phyloP scores from a whole-genome alignment of 2,797 vertebrate species.

The Alfaro cultratus region DNA sequence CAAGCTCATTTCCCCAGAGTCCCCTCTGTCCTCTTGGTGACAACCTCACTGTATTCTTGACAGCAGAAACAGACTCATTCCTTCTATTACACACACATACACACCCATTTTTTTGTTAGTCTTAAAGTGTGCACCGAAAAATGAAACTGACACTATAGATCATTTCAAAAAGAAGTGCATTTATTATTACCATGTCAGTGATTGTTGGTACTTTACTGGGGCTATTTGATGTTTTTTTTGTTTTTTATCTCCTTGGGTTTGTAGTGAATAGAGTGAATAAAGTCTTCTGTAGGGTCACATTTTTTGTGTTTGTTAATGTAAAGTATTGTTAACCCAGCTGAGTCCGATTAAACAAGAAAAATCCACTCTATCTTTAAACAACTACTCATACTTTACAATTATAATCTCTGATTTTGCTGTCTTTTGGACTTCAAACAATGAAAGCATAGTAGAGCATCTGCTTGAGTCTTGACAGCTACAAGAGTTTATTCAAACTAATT shows the following conservation, averaged over 20 bases:
- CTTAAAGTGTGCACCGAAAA: not conserved
- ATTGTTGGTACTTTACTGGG: not conserved
- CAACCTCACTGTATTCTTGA: slow-evolving; percentile 53
- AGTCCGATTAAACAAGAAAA: not conserved
- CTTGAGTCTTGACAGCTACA: not conserved
- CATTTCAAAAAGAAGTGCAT: not conserved
- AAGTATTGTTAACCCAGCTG: not conserved
- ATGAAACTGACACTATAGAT: not conserved
- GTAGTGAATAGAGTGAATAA: not conserved
- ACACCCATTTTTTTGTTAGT: not conserved
- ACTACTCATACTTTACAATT: not conserved
- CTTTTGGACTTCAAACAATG: not conserved
- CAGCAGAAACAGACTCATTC: slow-evolving; percentile 30
- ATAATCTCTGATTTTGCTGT: not conserved
- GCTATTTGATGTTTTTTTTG: not conserved
- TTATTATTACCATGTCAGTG: not conserved
- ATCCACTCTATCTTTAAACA: not conserved
- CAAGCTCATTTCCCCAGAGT: slow-evolving; percentile 64
- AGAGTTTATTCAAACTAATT: not conserved
- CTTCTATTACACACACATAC: not conserved
- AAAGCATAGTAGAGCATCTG: not conserved
- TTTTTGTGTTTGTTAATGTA: not conserved
- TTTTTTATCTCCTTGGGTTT: not conserved
- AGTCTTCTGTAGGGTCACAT: not conserved
- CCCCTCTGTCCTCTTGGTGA: slow-evolving; percentile 52